Evolutionary conservation across 2,888 invertebrate species (phyloP), one percentile per base, ranked within the genome.

Genomic region (Aphidius colemani): DNA sequence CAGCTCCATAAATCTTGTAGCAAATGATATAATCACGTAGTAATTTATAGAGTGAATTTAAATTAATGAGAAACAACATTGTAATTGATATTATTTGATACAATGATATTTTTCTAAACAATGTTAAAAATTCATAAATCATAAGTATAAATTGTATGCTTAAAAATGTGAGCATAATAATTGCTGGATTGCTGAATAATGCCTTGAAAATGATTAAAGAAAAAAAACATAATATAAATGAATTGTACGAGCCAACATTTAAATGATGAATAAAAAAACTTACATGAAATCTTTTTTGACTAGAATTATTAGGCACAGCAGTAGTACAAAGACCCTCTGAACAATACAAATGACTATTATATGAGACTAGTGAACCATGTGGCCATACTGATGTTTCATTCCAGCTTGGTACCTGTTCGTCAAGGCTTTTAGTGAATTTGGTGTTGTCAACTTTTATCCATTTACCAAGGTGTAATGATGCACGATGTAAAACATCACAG

Each of bases 21-120:
- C 95, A 90, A 43, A 97, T 89, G 6, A 95, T 84, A 78, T 92
- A 94, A 82, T 96, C 95, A 51, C 97, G 87, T 43, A 91, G 86
- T 71, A 96, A 86, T 83, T 95, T 95, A 81, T 95, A 98, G 53
- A 98, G 85, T 0, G 95, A 92, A 76, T 93, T 92, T 83, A 96
- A 96, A 83, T 96, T 97, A 68, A 93, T 93, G 77, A 96, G 90
- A 45, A 96, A 87, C 55, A 98, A 85, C 66, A 96, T 86, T 6
- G 94, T 89, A 73, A 96, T 86, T 3, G 96, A 93, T 55, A 97
- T 82, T 66, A 96, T 89, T 79, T 95, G 92, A 84, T 96, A 94
- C 98, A 98, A 98, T 72, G 95, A 92, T 48, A 89, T 87, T 11
- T 92, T 90, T 69, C 92, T 88, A 72, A 93, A 86, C 9, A 98